These are phyloP conservation scores for Miltochrista miniata DNA, from an alignment of 2,888 invertebrate genomes.

Conservation along the genomic window DNA sequence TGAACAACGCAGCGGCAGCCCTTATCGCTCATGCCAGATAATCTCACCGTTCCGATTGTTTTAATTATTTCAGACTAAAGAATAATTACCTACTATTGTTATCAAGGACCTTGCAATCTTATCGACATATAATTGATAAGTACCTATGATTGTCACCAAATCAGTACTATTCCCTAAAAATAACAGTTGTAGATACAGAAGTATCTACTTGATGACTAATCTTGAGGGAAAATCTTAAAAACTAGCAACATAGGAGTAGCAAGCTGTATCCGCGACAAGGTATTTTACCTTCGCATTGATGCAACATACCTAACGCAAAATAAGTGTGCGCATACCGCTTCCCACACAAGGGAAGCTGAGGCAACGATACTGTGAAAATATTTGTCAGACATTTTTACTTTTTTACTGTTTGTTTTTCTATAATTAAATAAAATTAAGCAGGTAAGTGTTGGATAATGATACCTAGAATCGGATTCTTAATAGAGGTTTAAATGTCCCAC, in stretches of 20 bases:
- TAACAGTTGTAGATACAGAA: conserved; percentile 9
- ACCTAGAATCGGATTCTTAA: too few species aligned
- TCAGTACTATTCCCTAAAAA: conserved; percentile 49
- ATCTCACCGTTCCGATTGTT: conserved; percentile 78
- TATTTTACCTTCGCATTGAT: too few species aligned
- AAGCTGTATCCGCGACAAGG: too few species aligned
- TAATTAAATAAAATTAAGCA: too few species aligned
- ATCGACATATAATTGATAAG: conserved; percentile 60
- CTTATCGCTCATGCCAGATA: conserved; percentile 72
- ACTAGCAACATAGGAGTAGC: background rate
- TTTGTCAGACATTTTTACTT: too few species aligned
- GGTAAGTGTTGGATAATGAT: too few species aligned
- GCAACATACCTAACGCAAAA: too few species aligned
- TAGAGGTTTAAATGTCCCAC: too few species aligned
- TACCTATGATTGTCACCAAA: conserved; percentile 65
- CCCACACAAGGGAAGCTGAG: too few species aligned
- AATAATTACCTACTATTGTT: conserved; percentile 70
- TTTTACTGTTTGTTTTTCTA: too few species aligned
- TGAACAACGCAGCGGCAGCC: conserved; percentile 60
- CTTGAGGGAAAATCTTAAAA: background rate
- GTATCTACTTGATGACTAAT: background rate
- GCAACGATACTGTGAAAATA: too few species aligned
- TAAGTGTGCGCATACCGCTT: too few species aligned
- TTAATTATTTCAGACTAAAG: conserved; percentile 78
- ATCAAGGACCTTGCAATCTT: conserved; percentile 77